A percentile compares a stretch with the other conserved stretches of the same genome.
phyloP scores from a whole-genome alignment of 2,888 invertebrate species.

The Scrobipalpa costella region DNA sequence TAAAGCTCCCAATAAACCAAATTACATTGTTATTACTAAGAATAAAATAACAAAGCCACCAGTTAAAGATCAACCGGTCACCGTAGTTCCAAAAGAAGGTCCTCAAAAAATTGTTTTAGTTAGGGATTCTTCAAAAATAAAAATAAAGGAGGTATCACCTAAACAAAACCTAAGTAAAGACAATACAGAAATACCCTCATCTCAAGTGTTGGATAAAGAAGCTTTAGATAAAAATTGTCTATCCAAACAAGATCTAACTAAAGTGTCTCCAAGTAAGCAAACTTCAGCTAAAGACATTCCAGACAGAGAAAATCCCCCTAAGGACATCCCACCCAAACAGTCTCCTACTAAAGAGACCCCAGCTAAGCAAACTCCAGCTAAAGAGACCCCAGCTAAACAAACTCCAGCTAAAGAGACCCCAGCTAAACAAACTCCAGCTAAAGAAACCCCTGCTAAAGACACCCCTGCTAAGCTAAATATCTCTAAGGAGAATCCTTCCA shows the following conservation, averaged over 20 bases:
- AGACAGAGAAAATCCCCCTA: constrained; percentile 21
- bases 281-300: constrained; percentile 24
- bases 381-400: neutral
- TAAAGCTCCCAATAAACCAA: neutral
- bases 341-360: neutral
- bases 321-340: constrained; percentile 3
- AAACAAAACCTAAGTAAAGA: constrained; percentile 2
- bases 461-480: constrained; percentile 17
- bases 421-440: neutral
- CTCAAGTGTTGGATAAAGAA: constrained; percentile 3
- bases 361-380: constrained; percentile 12
- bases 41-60: constrained; percentile 10
- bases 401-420: neutral
- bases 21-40: constrained; percentile 23
- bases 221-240: neutral
- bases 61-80: constrained; percentile 15
- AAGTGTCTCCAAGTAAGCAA: neutral
- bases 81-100: neutral
- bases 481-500: neutral
- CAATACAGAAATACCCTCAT: neutral
- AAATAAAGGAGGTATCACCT: neutral
- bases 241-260: constrained; percentile 2
- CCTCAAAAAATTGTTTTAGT: neutral
- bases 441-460: neutral
- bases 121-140: constrained; percentile 6